Evolutionary conservation across 2,888 invertebrate genomes (phyloP).

Genomic region (Drosophila mettleri): DNA sequence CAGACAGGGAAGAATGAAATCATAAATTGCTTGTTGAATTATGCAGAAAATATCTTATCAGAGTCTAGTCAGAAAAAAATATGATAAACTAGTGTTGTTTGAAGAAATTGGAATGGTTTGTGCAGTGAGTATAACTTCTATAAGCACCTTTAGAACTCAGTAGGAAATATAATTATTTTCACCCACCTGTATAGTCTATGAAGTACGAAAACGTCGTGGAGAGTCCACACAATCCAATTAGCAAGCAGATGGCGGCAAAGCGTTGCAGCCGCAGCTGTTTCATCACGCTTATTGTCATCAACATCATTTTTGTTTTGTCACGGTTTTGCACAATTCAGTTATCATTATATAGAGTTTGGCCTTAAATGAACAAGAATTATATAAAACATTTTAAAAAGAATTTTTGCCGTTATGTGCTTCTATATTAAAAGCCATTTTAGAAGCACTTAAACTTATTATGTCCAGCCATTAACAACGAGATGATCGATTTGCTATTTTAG

Average conservation of each 20-base stretch:
- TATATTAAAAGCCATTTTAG: background rate
- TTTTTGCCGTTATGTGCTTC: too few species aligned
- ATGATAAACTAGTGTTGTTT: constrained; percentile 6
- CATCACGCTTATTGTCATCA: constrained; percentile 15
- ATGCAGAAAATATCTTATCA: constrained; percentile 66
- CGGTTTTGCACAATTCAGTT: constrained; percentile 19
- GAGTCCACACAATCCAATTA: constrained; percentile 35
- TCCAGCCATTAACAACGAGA: constrained; percentile 24
- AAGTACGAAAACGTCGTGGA: constrained; percentile 48
- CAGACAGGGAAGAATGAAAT: constrained; percentile 30
- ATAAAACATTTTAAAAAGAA: background rate
- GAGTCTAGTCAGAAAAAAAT: constrained; percentile 29
- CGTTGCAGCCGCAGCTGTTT: constrained; percentile 38
- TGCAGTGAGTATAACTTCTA: background rate
- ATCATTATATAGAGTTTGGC: background rate
- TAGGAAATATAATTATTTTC: background rate
- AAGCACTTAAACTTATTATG: constrained; percentile 5
- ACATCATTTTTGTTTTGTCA: constrained; percentile 29
- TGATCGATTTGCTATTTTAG: constrained; percentile 73
- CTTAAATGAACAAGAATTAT: background rate
- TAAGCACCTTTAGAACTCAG: background rate
- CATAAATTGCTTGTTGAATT: constrained; percentile 41
- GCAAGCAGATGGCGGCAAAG: constrained; percentile 40
- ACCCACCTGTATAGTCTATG: constrained; percentile 74
- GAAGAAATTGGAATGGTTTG: constrained; percentile 4